phyloP scores from a whole-genome alignment of 1,140 invertebrate species.

The Drosophila navojoa region DNA sequence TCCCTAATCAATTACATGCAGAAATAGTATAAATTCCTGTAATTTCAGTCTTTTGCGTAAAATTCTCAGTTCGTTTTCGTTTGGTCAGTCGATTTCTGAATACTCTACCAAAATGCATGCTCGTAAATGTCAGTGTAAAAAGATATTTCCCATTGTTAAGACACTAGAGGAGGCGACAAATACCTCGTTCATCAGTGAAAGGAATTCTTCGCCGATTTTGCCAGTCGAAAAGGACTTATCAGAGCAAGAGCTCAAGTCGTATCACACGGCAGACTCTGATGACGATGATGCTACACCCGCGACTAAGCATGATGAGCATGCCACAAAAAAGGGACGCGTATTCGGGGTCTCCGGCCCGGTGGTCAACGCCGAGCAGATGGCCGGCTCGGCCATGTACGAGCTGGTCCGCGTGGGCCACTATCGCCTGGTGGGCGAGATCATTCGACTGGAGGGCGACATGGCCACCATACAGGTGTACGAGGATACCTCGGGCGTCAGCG shows the following conservation, averaged over 20 bases:
- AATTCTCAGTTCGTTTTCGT: not conserved
- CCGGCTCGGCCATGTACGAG: constrained; percentile 86
- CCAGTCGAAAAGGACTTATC: fast-evolving
- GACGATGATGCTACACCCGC: no score
- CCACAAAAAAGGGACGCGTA: constrained; percentile 90
- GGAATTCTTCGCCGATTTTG: not conserved
- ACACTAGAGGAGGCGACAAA: constrained; percentile 1
- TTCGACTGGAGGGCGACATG: constrained; percentile 87
- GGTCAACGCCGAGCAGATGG: constrained; percentile 77
- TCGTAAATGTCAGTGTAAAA: not conserved
- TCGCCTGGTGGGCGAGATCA: constrained; percentile 90
- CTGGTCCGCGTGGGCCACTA: constrained; percentile 89
- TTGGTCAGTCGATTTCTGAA: not conserved
- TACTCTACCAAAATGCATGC: not conserved
- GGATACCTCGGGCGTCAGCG: constrained; percentile 94
- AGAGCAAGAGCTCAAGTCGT: not conserved
- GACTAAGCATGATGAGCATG: not conserved
- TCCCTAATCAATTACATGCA: no score
- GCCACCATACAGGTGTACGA: constrained; percentile 89
- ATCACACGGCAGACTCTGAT: no score
- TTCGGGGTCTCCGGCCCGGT: constrained; percentile 97
- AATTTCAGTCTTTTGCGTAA: not conserved
- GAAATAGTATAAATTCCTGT: no score
- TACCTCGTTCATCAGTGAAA: not conserved
- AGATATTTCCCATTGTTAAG: not conserved